Base-by-base conservation (phyloP, 2,888 invertebrate genomes). In the Phania funesta region DNA sequence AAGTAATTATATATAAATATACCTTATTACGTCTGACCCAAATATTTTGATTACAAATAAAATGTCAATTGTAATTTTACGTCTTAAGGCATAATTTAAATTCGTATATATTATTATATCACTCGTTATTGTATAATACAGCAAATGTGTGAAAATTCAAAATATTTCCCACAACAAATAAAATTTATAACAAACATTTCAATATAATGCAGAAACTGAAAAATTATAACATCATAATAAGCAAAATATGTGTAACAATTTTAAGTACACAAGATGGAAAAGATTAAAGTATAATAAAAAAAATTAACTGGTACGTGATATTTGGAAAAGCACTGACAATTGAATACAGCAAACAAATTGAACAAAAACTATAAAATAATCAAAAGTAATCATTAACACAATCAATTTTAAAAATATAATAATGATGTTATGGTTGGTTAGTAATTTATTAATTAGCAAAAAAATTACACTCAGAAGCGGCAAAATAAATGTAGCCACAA, bases 341-440 rank as follows among this genome's bases (percentile, higher is more conserved):
- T 60, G n/a, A 24, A 44, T 62, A n/a, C 24, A 22, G 32, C 54
- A 13, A 38, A 41, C 56, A 50, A 44, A 35, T 54, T 50, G 16
- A 38, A 76, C n/a, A 76, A 54, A 73, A 38, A 20, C n/a, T n/a
- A 7, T 20, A 52, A 64, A 62, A 41, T 24, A 60, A 68, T 44
- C 38, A 64, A 74, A 46, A 11, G 7, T n/a, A 32, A 70, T 68
- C 58, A 68, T 56, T 29, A 71, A 56, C 20, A 46, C 41, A 18
- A 64, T 8, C 11, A 64, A 20, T 16, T 46, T 18, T 20, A 20
- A 6, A n/a, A n/a, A 35, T 4, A 26, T 26, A 0, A 65, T 70
- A 77, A 77, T 62, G 70, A 70, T 64, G 68, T 77, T 77, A 77
- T 56, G 54, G 62, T 77, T 77, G 50, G 50, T 75, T 56, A 44